Percentiles rank a stretch among this genome's conserved stretches.
These are phyloP conservation scores for Gallinago stenura DNA, from an alignment of 2,797 vertebrate species.

Conservation along the genomic window DNA sequence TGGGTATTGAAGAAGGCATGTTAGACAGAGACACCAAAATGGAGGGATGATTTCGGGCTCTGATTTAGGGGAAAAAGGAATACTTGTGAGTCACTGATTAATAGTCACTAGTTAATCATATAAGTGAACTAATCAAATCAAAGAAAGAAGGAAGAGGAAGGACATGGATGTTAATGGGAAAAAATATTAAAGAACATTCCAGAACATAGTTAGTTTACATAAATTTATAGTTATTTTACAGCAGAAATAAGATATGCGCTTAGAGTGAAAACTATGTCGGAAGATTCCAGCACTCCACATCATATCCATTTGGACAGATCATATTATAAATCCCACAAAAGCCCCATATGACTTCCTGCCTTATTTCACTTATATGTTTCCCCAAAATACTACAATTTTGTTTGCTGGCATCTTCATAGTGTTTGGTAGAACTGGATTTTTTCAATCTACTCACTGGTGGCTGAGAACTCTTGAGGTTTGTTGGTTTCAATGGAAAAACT, in stretches of 20 bases:
- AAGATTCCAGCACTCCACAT: background rate
- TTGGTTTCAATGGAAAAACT: background rate
- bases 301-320: background rate
- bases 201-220: background rate
- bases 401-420: background rate
- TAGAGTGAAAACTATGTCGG: background rate
- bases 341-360: accelerated
- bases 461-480: background rate
- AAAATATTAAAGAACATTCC: background rate
- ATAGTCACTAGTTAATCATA: background rate
- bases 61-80: no score
- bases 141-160: background rate
- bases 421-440: background rate
- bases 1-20: no score
- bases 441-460: background rate
- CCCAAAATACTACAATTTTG: background rate
- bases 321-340: background rate
- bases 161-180: background rate
- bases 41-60: no score
- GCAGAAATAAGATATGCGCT: background rate
- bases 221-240: background rate
- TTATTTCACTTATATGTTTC: background rate
- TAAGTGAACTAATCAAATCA: background rate
- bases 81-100: no score
- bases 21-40: no score